Evolutionary conservation across 2,113 vertebrate species (phyloP).

Genomic region (Epinephelus moara): DNA sequence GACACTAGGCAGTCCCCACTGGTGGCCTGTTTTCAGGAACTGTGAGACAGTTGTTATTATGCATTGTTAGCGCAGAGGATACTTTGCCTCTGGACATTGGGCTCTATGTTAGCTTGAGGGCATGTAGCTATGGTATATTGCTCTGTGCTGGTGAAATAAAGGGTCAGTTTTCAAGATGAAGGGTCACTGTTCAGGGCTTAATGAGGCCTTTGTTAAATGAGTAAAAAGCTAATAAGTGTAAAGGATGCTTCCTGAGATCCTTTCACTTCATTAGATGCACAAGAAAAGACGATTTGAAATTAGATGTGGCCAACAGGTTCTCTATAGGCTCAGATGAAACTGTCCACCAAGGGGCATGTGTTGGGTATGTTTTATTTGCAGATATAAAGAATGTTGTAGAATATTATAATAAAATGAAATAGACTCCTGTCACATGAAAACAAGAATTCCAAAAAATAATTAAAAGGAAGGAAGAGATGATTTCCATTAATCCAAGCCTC

Average conservation of each 20-base stretch:
- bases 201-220: conserved; percentile 35
- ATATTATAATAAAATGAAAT: neutral
- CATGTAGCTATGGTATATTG: conserved; percentile 56
- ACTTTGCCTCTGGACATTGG: conserved; percentile 70
- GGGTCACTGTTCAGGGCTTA: conserved; percentile 37
- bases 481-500: conserved; percentile 17
- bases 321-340: neutral
- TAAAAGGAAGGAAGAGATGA: neutral
- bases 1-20: conserved; percentile 63
- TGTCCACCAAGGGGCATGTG: neutral
- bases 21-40: conserved; percentile 59
- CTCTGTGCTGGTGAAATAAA: conserved; percentile 40
- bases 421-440: neutral
- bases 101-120: conserved; percentile 68
- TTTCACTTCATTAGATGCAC: conserved; percentile 18
- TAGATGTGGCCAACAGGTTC: neutral
- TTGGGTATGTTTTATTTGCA: neutral
- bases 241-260: conserved; percentile 26
- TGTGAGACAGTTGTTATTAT: conserved; percentile 69
- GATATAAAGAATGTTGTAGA: neutral
- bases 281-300: neutral
- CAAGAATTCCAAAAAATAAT: neutral
- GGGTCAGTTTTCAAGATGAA: conserved; percentile 46
- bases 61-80: conserved; percentile 68
- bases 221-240: conserved; percentile 19